Conservation (phyloP, 2,797 vertebrate species). For the Mormyrops boulengeri region DNA sequence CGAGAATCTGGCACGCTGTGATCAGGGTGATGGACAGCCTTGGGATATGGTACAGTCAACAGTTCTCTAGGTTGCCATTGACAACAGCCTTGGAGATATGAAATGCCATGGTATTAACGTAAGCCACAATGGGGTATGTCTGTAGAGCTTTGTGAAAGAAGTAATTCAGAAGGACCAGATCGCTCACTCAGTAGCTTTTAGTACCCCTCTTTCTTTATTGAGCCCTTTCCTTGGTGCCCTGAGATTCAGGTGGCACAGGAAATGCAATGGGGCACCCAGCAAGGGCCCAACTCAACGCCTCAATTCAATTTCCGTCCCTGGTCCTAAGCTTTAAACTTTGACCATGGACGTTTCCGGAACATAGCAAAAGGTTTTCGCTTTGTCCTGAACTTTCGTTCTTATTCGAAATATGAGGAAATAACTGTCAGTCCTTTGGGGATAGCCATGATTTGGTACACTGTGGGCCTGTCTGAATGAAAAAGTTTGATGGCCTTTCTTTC, state of each 20-base stretch:
- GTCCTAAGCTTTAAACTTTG: background rate
- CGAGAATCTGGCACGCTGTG: background rate
- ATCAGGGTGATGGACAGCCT: background rate
- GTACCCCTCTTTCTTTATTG: background rate
- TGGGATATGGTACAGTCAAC: background rate
- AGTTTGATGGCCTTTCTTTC: background rate
- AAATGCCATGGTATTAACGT: constrained; percentile 6
- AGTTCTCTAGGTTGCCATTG: constrained; percentile 11
- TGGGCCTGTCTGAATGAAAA: background rate
- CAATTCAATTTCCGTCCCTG: background rate
- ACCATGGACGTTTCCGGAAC: background rate
- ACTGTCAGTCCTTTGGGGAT: background rate
- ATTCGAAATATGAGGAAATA: background rate
- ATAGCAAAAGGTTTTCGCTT: background rate
- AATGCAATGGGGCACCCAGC: background rate
- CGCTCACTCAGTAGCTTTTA: background rate
- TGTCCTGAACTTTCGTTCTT: background rate
- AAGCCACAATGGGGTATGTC: background rate
- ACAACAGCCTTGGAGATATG: constrained; percentile 17
- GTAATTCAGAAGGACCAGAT: background rate
- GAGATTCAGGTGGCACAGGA: background rate
- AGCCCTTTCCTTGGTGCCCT: background rate
- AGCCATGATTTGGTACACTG: background rate
- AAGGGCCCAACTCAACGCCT: background rate
- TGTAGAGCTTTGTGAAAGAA: background rate